Evolutionary conservation across 2,888 invertebrate genomes (phyloP), one percentile per base, ranked within the genome.

Genomic region (Cloeon dipterum): DNA sequence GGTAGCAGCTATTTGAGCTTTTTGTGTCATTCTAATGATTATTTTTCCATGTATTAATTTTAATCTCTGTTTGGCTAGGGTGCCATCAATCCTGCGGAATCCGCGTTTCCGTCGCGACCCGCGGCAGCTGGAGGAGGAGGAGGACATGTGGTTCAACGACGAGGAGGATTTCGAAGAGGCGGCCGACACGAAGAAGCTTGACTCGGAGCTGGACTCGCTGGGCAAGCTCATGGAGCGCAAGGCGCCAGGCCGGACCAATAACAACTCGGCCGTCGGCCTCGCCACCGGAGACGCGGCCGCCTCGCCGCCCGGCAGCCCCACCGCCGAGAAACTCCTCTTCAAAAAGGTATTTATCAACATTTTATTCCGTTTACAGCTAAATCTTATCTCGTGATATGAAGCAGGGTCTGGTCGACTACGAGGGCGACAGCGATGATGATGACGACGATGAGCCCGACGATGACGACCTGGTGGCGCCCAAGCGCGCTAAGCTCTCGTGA

Each of bases 121-220:
- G 47, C 69, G 93, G 39, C 81, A 88, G 55, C 69, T 91, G 50
- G 94, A 96, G 45, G 93, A 94, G 52, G 94, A 94, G 49, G 94
- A 96, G 53, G 94, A 94, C 61, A 85, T 91, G 74, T 96, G 93
- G 93, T 94, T 94, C 59, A 89, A 91, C 53, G 89, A 91, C 49
- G 94, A 94, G 45, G 93, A 93, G 53, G 89, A 88, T 53, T 74
- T 81, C 44, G 77, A 83, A 42, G 86, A 88, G 51, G 69, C 72
- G 47, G 59, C 65, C 13, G 64, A 4, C 3, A 10, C 18, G 7
- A 20, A 20, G 17, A 4, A 19, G 18, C 4, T 4, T 32, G 5
- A 4, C 10, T 3, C 34, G 13, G 19, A 4, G n/a, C n/a, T 29
- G 16, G 29, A 29, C 10, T 7, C 29, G 7, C 8, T 29, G 29